Conservation (phyloP, 2,113 vertebrate species). For the Urocitellus parryii region DNA sequence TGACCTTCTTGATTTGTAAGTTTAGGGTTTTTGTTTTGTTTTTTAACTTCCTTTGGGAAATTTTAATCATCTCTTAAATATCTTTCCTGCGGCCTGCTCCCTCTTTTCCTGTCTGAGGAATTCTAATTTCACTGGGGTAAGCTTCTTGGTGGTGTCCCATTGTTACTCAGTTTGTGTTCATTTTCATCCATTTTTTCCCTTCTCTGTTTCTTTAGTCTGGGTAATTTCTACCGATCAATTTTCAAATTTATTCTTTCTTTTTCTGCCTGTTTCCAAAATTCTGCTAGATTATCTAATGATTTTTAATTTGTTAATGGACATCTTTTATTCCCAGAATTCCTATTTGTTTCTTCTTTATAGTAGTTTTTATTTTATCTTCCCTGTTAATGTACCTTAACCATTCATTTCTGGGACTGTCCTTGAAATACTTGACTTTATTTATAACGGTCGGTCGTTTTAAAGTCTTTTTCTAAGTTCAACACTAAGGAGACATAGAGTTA, state of each 20-base stretch:
- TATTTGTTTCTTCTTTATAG: neutral
- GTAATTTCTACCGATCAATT: neutral
- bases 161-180: neutral
- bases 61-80: neutral
- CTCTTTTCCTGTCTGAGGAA: neutral
- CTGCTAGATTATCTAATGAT: neutral
- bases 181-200: neutral
- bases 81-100: neutral
- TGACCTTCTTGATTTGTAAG: neutral
- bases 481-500: neutral
- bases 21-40: neutral
- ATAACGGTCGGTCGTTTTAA: neutral
- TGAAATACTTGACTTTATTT: conserved; percentile 17
- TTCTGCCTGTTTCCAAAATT: neutral
- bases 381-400: neutral
- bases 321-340: neutral
- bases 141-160: neutral
- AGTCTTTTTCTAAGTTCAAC: neutral
- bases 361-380: neutral
- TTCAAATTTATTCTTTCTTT: neutral
- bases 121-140: neutral
- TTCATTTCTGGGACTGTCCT: neutral
- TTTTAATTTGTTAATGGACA: neutral
- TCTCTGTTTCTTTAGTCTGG: neutral
- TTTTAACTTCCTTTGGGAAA: neutral